Conservation (phyloP, 2,888 invertebrate genomes). For the Meta bourneti region DNA sequence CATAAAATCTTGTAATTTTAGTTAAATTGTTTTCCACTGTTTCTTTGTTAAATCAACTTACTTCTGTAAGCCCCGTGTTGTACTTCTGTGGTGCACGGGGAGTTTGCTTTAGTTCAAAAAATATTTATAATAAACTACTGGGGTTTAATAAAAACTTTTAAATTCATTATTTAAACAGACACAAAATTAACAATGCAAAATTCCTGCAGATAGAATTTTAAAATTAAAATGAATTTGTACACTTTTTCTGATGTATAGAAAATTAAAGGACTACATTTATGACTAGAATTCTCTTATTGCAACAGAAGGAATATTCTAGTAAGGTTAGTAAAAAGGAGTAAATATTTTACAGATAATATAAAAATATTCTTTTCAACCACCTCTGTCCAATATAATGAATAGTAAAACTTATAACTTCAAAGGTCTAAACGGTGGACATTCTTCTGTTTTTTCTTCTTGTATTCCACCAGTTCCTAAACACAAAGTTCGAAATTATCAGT, state of each 20-base stretch:
- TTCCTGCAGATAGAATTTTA: neutral
- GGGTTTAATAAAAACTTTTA: too few species aligned
- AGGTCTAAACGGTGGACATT: constrained; percentile 2
- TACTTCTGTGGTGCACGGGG: too few species aligned
- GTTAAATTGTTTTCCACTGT: too few species aligned
- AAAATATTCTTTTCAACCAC: too few species aligned
- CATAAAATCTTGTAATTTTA: too few species aligned
- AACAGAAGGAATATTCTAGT: neutral
- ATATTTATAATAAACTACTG: too few species aligned
- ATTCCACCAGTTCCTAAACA: constrained; percentile 54
- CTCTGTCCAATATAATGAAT: too few species aligned
- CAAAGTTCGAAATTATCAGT: neutral
- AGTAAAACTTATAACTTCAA: neutral
- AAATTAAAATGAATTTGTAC: neutral
- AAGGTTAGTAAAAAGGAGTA: neutral
- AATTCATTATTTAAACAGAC: too few species aligned
- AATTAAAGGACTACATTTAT: neutral
- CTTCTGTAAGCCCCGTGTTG: too few species aligned
- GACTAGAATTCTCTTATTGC: neutral
- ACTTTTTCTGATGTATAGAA: neutral
- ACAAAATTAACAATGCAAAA: too few species aligned
- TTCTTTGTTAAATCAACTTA: too few species aligned
- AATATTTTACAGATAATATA: neutral
- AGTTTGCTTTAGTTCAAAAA: too few species aligned
- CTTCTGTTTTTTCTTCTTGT: constrained; percentile 52